Evolutionary conservation across 2,888 invertebrate genomes (phyloP), one percentile per base, ranked within the genome.

Genomic region (Agonopterix arenella): DNA sequence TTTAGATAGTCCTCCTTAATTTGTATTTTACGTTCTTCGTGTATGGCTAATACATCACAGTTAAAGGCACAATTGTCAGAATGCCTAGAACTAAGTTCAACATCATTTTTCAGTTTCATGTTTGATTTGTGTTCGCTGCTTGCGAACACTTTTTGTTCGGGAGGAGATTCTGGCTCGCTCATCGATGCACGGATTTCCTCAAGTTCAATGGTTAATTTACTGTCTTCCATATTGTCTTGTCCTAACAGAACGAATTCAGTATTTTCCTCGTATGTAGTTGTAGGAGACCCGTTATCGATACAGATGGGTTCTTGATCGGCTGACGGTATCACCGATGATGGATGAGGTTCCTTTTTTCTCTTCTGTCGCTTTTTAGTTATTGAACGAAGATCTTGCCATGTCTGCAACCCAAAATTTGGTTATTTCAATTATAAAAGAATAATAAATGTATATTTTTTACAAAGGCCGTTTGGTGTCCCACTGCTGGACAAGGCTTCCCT

Each of bases 321-420:
- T 38, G 66, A 55, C 58, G 68, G 64, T 13, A 62, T 57, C 4
- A 70, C 62, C 49, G 73, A 73, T 38, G 66, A 53, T n/a, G 74
- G 74, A 2, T 76, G 47, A 28, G 72, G 73, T 40, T 73, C 76
- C 48, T 74, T 72, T 11, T 61, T 63, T 52, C 69, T 65, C 11
- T 63, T 64, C 50, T 76, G 72, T 1, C 68, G 66, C 53, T 77
- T 82, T 49, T 83, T 86, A 2, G 73, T 69, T 58, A 84, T 83
- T 1, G 76, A 76, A 38, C 74, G 71, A 36, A 86, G 65, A 60
- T 88, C 88, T 64, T 86, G 86, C 85, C 86, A 88, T 47, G 85
- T 84, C 88, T 88, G 73, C 51, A 79, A 76, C 28, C 5, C 7
- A 5, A 28, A 28, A 28, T 28, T 28, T 28, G 28, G 28, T 28